phyloP scores from a whole-genome alignment of 37 sponge, comb jelly and placozoan species.

The Diacarnus erythraeanus region DNA sequence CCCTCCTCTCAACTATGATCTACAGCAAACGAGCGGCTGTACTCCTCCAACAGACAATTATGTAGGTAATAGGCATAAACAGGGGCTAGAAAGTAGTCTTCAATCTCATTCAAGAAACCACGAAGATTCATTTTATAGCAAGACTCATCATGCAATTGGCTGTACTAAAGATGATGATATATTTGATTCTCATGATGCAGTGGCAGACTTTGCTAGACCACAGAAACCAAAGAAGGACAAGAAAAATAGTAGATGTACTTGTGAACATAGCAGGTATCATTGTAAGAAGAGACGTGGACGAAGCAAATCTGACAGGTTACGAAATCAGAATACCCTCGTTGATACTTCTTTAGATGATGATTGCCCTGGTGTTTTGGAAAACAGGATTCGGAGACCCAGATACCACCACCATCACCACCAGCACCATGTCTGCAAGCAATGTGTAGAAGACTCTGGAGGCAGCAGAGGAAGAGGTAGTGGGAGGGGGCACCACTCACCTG shows the following conservation, averaged over 20 bases:
- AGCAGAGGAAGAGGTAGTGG: neutral
- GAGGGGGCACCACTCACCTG: neutral
- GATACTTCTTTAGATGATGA: constrained; percentile 53
- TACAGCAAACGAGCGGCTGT: neutral
- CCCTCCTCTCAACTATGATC: neutral
- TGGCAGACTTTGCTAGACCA: neutral
- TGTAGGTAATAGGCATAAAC: neutral
- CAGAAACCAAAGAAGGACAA: neutral
- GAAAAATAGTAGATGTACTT: neutral
- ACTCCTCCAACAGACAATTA: neutral
- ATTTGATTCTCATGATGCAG: neutral
- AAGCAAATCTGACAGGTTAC: neutral
- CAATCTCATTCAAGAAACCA: neutral
- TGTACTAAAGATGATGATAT: neutral
- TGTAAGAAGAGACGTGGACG: neutral
- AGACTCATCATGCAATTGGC: neutral
- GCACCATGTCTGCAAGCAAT: constrained; percentile 19
- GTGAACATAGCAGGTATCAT: neutral
- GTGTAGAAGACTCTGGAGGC: constrained; percentile 2
- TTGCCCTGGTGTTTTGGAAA: constrained; percentile 38
- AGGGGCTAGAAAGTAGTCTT: neutral
- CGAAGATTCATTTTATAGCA: neutral
- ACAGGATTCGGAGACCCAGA: neutral
- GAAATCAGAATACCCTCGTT: constrained; percentile 10
- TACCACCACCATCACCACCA: constrained; percentile 34